Evolutionary conservation across 2,888 invertebrate genomes (phyloP).

Genomic region (Empis livida): DNA sequence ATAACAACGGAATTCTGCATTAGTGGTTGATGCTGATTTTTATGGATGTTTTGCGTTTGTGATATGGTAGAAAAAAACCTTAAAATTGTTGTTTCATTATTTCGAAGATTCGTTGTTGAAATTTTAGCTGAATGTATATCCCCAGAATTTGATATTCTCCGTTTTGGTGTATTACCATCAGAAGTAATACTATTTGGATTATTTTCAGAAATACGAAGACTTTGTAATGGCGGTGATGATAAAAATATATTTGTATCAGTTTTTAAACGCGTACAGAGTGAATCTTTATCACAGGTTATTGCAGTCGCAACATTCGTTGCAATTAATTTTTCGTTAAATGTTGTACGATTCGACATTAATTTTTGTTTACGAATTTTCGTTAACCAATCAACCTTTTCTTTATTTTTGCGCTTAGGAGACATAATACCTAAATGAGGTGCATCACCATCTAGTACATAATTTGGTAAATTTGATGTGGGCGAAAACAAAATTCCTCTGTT

Average conservation of each 20-base stretch:
- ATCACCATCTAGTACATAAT: conserved; percentile 61
- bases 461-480: conserved; percentile 60
- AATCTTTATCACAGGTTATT: neutral
- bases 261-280: neutral
- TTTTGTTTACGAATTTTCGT: conserved; percentile 49
- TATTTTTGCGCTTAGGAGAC: conserved; percentile 53
- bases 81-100: conserved; percentile 32
- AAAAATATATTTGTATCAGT: conserved; percentile 4
- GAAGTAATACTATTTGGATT: conserved; percentile 17
- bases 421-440: conserved; percentile 58
- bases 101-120: conserved; percentile 30
- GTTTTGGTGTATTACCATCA: conserved; percentile 19
- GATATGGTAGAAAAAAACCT: conserved; percentile 31
- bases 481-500: conserved; percentile 35
- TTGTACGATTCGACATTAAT: conserved; percentile 21
- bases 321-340: conserved; percentile 21
- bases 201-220: conserved; percentile 23
- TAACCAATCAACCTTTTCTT: conserved; percentile 58
- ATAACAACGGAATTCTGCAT: neutral
- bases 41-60: conserved; percentile 12
- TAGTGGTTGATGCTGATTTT: conserved; percentile 9
- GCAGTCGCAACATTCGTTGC: conserved; percentile 1
- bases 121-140: conserved; percentile 6
- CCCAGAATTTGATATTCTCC: conserved; percentile 24
- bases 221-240: conserved; percentile 29